phyloP scores from a whole-genome alignment of 2,113 vertebrate genomes.

The Pteropus alecto region DNA sequence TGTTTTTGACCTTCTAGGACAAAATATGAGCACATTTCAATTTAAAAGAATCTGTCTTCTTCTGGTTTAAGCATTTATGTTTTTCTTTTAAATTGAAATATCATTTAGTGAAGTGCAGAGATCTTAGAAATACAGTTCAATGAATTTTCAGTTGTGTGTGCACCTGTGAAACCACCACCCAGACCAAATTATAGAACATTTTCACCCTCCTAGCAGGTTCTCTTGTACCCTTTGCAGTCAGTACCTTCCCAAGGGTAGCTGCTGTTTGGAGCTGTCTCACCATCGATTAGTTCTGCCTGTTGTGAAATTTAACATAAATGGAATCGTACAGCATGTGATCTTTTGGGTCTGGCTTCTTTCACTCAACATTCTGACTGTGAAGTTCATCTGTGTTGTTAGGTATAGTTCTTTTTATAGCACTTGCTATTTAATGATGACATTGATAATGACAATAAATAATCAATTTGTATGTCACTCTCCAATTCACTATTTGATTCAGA shows the following conservation, averaged over 20 bases:
- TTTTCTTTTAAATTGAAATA: slow-evolving; percentile 54
- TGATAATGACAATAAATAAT: neutral
- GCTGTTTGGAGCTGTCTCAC: neutral
- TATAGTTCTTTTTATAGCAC: neutral
- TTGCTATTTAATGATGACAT: neutral
- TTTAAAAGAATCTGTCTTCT: slow-evolving; percentile 18
- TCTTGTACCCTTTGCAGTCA: too few relatives aligned
- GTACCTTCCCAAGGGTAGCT: neutral
- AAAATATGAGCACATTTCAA: neutral
- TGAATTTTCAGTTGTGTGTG: neutral
- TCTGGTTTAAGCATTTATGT: neutral
- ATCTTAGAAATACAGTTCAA: neutral
- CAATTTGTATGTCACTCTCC: neutral
- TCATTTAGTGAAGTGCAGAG: neutral
- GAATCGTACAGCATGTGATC: neutral
- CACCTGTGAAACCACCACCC: neutral
- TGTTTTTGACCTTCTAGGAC: slow-evolving; percentile 28
- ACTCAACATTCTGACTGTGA: neutral
- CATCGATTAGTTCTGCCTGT: neutral
- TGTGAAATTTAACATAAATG: neutral
- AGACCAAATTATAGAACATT: neutral
- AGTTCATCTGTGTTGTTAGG: neutral
- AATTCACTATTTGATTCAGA: neutral
- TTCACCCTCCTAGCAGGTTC: neutral
- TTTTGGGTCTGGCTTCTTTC: slow-evolving; percentile 9